These are phyloP conservation scores for Microplitis mediator DNA, from an alignment of 1,140 invertebrate species.

Conservation along the genomic window DNA sequence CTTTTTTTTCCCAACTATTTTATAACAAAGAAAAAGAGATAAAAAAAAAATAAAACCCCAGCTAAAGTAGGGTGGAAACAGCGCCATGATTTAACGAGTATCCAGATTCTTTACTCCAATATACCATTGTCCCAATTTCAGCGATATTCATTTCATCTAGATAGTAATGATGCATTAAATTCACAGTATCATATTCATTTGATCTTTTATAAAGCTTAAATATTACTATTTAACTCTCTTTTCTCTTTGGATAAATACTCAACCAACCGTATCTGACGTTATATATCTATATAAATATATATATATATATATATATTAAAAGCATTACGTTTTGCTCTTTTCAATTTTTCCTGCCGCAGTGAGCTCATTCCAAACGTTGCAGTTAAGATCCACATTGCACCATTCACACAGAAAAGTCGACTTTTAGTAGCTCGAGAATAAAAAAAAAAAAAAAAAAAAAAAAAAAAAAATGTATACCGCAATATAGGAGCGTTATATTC, in stretches of 20 bases:
- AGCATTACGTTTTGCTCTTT: neutral
- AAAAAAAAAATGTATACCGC: neutral
- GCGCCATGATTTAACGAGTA: neutral
- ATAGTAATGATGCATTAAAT: neutral
- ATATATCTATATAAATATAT: neutral
- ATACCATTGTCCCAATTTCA: neutral
- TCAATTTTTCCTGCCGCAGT: neutral
- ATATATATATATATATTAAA: neutral
- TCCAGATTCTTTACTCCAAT: slow-evolving; percentile 13
- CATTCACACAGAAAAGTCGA: neutral
- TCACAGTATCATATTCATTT: slow-evolving; percentile 2
- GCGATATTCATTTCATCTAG: neutral
- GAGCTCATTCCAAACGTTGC: neutral
- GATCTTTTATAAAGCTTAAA: neutral
- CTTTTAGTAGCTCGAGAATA: neutral
- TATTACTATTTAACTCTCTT: too few species aligned
- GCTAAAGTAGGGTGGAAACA: neutral
- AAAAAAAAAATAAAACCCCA: slow-evolving; percentile 1
- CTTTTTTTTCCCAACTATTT: neutral
- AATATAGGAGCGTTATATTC: slow-evolving; percentile 15
- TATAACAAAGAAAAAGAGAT: neutral
- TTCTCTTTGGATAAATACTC: too few species aligned
- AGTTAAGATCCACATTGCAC: neutral
- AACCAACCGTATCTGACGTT: too few species aligned
- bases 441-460: neutral